phyloP scores from a whole-genome alignment of 1,140 invertebrate genomes.

The Subanguina moxae region DNA sequence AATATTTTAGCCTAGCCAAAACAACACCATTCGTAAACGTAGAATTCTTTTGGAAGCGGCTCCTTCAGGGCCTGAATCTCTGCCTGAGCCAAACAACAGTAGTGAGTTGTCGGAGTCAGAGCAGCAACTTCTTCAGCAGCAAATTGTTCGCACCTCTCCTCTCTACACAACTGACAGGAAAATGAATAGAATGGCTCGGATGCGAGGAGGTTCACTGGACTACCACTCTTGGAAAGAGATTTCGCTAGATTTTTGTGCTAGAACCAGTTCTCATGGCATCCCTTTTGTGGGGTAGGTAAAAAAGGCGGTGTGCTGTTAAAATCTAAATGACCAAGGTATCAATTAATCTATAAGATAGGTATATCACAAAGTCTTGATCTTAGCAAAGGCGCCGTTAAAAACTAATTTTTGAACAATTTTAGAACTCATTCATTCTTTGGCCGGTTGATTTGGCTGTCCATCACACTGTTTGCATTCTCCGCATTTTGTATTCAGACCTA shows the following conservation, averaged over 20 bases:
- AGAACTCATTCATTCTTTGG: conserved; percentile 58
- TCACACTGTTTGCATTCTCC: conserved; percentile 48
- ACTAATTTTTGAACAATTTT: conserved; percentile 10
- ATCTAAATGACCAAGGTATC: too few relatives aligned
- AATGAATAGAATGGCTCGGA: conserved; percentile 10
- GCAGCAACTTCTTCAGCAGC: background rate
- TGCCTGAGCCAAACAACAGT: background rate
- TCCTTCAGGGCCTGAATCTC: too few relatives aligned
- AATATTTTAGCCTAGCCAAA: background rate
- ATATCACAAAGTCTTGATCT: too few relatives aligned
- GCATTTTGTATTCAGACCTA: conserved; percentile 55
- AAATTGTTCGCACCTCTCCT: background rate
- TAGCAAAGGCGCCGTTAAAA: background rate
- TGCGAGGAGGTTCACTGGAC: conserved; percentile 33
- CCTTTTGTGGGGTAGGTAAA: conserved; percentile 54
- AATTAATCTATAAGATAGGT: too few relatives aligned
- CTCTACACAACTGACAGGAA: background rate
- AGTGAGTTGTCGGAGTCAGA: background rate
- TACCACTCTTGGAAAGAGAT: conserved; percentile 50
- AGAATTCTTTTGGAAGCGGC: background rate
- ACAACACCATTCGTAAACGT: background rate
- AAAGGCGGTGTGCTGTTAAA: background rate
- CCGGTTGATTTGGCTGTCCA: conserved; percentile 43
- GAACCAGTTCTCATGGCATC: conserved; percentile 58
- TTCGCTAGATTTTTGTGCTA: conserved; percentile 54